phyloP scores from a whole-genome alignment of 2,113 vertebrate species.

The Catharus minimus region DNA sequence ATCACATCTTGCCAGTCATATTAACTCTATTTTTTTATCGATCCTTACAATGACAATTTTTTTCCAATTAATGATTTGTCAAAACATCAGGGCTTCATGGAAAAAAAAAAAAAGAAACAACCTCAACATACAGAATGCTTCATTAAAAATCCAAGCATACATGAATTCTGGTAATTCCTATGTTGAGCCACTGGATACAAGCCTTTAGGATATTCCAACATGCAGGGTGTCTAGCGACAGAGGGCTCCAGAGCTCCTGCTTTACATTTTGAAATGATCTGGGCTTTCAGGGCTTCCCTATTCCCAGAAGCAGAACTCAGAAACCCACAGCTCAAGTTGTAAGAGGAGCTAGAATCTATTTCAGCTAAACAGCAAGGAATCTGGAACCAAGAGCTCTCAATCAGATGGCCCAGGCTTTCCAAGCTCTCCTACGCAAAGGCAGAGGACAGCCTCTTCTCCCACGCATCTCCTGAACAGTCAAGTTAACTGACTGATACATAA shows the following conservation, averaged over 20 bases:
- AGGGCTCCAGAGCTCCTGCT: not conserved
- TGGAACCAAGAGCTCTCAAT: not conserved
- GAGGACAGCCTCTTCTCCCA: not conserved
- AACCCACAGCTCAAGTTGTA: not conserved
- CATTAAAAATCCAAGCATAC: not conserved
- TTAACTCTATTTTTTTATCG: not conserved
- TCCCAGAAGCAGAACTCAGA: not conserved
- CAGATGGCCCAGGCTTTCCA: not conserved
- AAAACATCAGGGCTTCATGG: not conserved
- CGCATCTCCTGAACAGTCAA: not conserved
- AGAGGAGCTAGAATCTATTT: not conserved
- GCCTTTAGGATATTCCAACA: not conserved
- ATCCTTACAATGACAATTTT: not conserved
- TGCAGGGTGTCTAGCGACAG: fast-evolving
- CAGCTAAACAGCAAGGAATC: not conserved
- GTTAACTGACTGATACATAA: not conserved
- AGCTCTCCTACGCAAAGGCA: not conserved
- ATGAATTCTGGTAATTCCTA: not conserved
- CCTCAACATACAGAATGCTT: not conserved
- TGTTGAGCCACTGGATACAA: not conserved
- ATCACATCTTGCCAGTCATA: not conserved
- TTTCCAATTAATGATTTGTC: not conserved
- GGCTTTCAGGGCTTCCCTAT: not conserved
- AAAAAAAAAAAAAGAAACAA: not conserved
- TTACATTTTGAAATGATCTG: not conserved